Base-by-base conservation (phyloP, 2,888 invertebrate genomes). In the Cephus runcator region DNA sequence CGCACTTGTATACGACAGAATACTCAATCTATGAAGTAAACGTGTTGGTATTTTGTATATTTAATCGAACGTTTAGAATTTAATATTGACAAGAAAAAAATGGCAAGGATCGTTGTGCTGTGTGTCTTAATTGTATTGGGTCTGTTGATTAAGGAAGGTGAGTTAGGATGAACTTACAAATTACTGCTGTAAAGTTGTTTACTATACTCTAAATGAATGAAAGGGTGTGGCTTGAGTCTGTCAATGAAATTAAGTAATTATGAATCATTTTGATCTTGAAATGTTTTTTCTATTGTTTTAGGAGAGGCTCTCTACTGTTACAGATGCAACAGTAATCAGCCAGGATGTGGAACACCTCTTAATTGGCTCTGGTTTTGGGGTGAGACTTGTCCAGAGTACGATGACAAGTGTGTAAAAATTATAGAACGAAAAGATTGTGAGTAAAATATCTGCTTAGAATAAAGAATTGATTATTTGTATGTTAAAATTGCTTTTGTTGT, bases 351-450 rank as follows among this genome's bases (percentile, higher is more conserved):
- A 31, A 94, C 95, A 69, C 94, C 95, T 1, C 96, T 98, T 84
- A 97, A 97, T 89, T 98, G 97, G 97, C 88, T 93, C 12, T 95
- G 94, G 93, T 95, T 95, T 87, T 94, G 97, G 92, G 96, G 97
- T 12, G 95, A 95, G 87, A 94, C 95, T 4, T 98, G 98, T 88
- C 96, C 96, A 0, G 96, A 97, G 86, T 93, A 93, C 80, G 94
- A 97, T 89, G 98, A 98, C 90, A 95, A 96, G 86, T 98, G 98
- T 92, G 96, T 98, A 0, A 98, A 98, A 92, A 94, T 98, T 15
- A 95, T 96, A 79, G 98, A 98, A 90, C 93, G 94, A 78, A 96
- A 96, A 93, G 97, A 96, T 93, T 96, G 97, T 97, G 92, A 90
- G 90, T 31, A n/a, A 69, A 12, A 30, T 79, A 15, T n/a, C 15